Base-by-base conservation (phyloP, 1,140 invertebrate species). In the Mylabris phalerata region DNA sequence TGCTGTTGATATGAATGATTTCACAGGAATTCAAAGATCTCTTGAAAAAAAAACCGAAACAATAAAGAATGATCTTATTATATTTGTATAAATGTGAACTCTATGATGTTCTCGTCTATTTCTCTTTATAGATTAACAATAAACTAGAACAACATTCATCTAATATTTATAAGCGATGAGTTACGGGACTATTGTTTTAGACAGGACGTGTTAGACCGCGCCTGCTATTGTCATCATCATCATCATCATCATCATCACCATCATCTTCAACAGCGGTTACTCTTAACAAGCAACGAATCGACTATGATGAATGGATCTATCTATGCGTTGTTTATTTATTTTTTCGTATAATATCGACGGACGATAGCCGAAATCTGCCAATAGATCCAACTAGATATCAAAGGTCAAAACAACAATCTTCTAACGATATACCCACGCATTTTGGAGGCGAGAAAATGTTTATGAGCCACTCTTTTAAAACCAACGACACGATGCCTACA, bases 201-300 rank as follows among this genome's bases (percentile, higher is more conserved):
- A 42, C 41, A 45, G 42, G 51, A 54, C 39, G 43, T 54, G 51
- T 54, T 45, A 32, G 46, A 32, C 51, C 51, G 51, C 51, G 51
- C 51, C 51, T 54, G 51, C 51, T 26, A 54, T 54, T 54, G 51
- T 54, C 51, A 26, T 54, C 51, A 54, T 54, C 51, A 27, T 45
- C 51, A 43, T 42, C 42, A 44, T n/a, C n/a, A n/a, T 54, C 51
- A 54, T 54, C 51, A 27, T 46, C 51, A 43, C 27, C 42, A 45
- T 7, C 4, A 7, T 32, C 32, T 32, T 32, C 32, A 32, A 32
- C 32, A 32, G 32, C 32, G 32, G 4, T 32, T 32, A 32, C 32
- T 26, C 51, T 39, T 54, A 54, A 54, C 51, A 54, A 46, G 51
- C 51, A 7, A 26, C 39, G 50, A 52, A 43, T 26, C 26, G 51